Base-by-base conservation (phyloP, 2,888 invertebrate genomes). In the Microctonus aethiopoides region DNA sequence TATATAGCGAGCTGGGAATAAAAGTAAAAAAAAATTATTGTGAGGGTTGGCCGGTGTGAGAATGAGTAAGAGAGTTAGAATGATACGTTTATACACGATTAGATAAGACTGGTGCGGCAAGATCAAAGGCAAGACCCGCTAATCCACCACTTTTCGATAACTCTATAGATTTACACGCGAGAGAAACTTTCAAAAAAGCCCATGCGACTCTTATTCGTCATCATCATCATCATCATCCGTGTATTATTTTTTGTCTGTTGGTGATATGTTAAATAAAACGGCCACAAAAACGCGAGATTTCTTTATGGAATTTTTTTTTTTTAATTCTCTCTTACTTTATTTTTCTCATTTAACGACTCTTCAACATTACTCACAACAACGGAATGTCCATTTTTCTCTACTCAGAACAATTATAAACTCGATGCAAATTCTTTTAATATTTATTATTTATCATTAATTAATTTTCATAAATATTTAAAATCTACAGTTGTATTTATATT, bases 131-230 rank as follows among this genome's bases (percentile, higher is more conserved):
- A 77, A 46, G 79, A 80, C 81, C 77, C 84, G 84, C 83, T 86
- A 86, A 86, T 86, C 86, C 85, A 82, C 81, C 83, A 81, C 84
- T 84, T 83, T 80, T 83, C 85, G 86, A 86, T 86, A 86, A 86
- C 78, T 80, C 76, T n/a, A n/a, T n/a, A n/a, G n/a, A n/a, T n/a
- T 80, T 80, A 79, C 80, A 68, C 68, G 51, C 22, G 54, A 66
- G 67, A 62, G 65, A 71, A 68, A 72, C 71, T 70, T 73, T 74
- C 73, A 72, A 69, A 71, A 71, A 68, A 74, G 70, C 68, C 71
- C 52, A 59, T 63, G 59, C 46, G 16, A 46, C n/a, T 16, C 62
- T 59, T 57, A n/a, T n/a, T n/a, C n/a, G n/a, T n/a, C n/a, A n/a
- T n/a, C n/a, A n/a, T n/a, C n/a, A n/a, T n/a, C n/a, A n/a, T n/a